Base-by-base conservation (phyloP, 2,888 invertebrate genomes). In the Tortricodes alternella region DNA sequence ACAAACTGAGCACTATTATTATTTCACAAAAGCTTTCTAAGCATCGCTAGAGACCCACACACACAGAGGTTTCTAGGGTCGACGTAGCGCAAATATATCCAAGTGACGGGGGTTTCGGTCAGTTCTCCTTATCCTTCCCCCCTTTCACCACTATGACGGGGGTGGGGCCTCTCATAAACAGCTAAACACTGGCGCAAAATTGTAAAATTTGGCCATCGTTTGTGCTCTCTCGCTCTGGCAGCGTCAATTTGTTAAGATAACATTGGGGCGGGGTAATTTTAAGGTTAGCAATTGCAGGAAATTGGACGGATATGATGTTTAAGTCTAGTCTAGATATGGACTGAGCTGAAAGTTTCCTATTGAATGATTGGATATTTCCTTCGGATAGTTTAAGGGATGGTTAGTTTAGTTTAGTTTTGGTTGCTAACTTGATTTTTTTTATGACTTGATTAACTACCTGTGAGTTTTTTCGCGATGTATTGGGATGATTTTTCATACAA, bases 201-300 rank as follows among this genome's bases (percentile, higher is more conserved):
- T 86, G 86, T 86, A 83, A 86, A 87, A 85, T 87, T 87, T 69
- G 74, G 72, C 70, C 71, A 69, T 76, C 69, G 66, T 65, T 64
- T 62, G 65, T 75, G 80, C 75, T 76, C 77, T 83, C 80, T 74
- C 81, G 41, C 72, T 79, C 82, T 75, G 65, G 63, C 77, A 66
- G 71, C 76, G 78, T 82, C 88, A 85, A 87, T 87, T 88, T 85
- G 81, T 74, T 82, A 86, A 83, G 87, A 87, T 87, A 88, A 87
- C 83, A 81, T 79, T 82, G 80, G 79, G 71, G 73, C 73, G 73
- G 76, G 78, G 81, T 81, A 76, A 80, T 78, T 76, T 77, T 70
- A 71, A 68, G 72, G 73, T 68, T 70, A 66, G 67, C 71, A 73
- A 79, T 80, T 77, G 77, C 70, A 65, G 74, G 73, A 68, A 71